Base-by-base conservation (phyloP, 2,888 invertebrate species). In the Fragum sueziense region DNA sequence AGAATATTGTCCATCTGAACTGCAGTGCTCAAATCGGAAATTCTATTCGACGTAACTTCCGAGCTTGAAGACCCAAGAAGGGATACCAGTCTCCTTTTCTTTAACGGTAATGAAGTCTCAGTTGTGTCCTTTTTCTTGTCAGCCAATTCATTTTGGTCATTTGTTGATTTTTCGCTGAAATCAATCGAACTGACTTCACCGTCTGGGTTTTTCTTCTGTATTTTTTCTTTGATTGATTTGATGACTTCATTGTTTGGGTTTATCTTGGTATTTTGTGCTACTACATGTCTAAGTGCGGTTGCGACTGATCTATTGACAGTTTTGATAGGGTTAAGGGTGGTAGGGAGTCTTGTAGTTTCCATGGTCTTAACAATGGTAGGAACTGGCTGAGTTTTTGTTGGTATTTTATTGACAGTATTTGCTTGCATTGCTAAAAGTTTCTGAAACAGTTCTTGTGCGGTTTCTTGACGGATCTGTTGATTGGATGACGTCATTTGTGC, bases 31-130 rank as follows among this genome's bases (percentile, higher is more conserved):
- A 73, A 54, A 41, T 65, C 65, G 22, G 73, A 54, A 22, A 80
- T 29, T 29, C 68, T 41, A 22, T 34, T 22, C 0, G 67, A 57
- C 1, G n/a, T 22, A 25, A 29, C 11, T 11, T 54, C 57, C 17
- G 68, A 41, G 0, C 47, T 4, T 25, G 17, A 29, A 25, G 59
- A 14, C 2, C 54, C 59, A 6, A 37, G 27, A 17, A 41, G 29
- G 11, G 67, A 29, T 14, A 74, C 74, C 34, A 88, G 70, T 52
- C 86, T 70, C 22, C 87, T 72, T 57, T 88, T 88, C 59, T 88
- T 88, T 33, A 88, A 74, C 2, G 87, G 87, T 29, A 88, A 62
- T 6, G 84, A 80, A 14, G 79, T 77, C 37, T 85, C 85, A 17
- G 79, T 41, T 25, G 65, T 72, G 22, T 84, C 86, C 47, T 70